Percentiles rank a stretch among this genome's conserved stretches.
phyloP scores from a whole-genome alignment of 2,797 vertebrate genomes.

The Pangasius krempfi region DNA sequence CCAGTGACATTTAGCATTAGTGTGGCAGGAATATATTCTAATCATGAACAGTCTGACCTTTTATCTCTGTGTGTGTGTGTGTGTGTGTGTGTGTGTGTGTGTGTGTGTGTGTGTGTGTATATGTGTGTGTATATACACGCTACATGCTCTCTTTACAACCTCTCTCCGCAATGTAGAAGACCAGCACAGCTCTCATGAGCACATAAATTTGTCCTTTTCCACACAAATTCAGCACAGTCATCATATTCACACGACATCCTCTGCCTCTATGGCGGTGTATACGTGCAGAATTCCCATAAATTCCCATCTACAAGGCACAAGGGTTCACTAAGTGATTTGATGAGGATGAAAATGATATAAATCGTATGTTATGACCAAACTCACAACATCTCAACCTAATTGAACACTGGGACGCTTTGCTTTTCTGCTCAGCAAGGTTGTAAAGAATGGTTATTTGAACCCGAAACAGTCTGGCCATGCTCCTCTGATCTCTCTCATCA shows the following conservation, averaged over 20 bases:
- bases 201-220: too few species aligned
- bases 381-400: too few species aligned
- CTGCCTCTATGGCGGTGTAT: background rate
- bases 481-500: too few species aligned
- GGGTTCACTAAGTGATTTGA: background rate
- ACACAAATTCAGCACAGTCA: background rate
- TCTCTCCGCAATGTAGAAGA: background rate
- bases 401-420: too few species aligned
- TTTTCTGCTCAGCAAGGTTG: too few species aligned
- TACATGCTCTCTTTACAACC: background rate
- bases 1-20: background rate
- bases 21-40: background rate
- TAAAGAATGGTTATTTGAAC: too few species aligned
- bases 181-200: background rate
- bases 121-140: background rate
- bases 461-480: too few species aligned
- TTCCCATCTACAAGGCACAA: background rate
- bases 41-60: conserved; percentile 5
- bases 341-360: background rate
- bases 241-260: too few species aligned
- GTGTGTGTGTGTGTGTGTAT: background rate
- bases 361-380: too few species aligned
- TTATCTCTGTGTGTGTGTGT: background rate
- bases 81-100: background rate
- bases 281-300: background rate